Percentiles rank a stretch among this genome's conserved stretches.
These are phyloP conservation scores for Notolabrus celidotus DNA, from an alignment of 2,797 vertebrate genomes.

Conservation along the genomic window DNA sequence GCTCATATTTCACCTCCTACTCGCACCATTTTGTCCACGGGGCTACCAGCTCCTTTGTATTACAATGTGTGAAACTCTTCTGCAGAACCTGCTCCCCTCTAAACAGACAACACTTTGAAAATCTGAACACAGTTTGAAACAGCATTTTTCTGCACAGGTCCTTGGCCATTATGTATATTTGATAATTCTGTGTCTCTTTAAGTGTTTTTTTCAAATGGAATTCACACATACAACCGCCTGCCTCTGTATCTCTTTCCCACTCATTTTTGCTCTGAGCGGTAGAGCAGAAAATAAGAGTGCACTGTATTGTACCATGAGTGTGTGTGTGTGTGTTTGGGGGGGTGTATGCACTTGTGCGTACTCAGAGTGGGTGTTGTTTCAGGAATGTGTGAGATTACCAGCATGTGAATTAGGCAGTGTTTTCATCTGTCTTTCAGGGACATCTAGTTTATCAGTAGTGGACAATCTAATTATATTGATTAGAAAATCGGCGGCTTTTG, in stretches of 20 bases:
- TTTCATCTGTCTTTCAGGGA: conserved; percentile 31
- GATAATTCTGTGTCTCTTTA: conserved; percentile 53
- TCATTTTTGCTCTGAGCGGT: conserved; percentile 64
- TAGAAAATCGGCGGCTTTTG: conserved; percentile 33
- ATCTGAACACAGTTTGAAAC: conserved; percentile 12
- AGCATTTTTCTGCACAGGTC: conserved; percentile 18
- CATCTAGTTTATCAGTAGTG: conserved; percentile 22
- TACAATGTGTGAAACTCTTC: conserved; percentile 19
- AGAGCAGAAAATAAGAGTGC: conserved; percentile 63
- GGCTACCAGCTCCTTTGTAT: conserved; percentile 23
- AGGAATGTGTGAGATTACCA: conserved; percentile 50
- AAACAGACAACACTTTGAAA: conserved; percentile 11
- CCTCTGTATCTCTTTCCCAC: conserved; percentile 66
- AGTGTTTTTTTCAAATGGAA: conserved; percentile 60
- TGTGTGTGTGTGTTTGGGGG: conserved; percentile 24
- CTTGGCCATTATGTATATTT: conserved; percentile 38
- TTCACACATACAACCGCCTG: conserved; percentile 52
- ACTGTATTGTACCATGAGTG: conserved; percentile 31
- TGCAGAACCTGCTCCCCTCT: not conserved
- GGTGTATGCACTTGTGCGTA: conserved; percentile 46
- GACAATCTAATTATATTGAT: conserved; percentile 36
- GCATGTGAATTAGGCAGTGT: conserved; percentile 44
- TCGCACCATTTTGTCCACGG: conserved; percentile 37
- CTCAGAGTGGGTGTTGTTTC: conserved; percentile 64
- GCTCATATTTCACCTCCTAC: conserved; percentile 37